Base-by-base conservation (phyloP, 2,888 invertebrate species). In the Xylota segnis region DNA sequence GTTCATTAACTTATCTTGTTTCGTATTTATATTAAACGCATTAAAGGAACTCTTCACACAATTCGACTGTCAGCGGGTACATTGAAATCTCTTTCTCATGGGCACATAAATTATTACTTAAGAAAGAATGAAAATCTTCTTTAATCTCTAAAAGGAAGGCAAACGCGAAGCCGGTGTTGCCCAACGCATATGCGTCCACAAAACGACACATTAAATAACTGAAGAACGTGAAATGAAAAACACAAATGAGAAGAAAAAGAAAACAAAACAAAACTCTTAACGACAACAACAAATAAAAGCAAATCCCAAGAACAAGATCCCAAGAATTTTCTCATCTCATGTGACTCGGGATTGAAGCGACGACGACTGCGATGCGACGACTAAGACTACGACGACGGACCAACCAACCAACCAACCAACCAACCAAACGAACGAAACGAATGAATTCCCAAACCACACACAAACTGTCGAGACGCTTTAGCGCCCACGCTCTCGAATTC, bases 401-500 rank as follows among this genome's bases (percentile, higher is more conserved):
- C 45, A 56, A 63, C 40, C 54, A 61, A 61, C 45, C 74, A 54
- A 50, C 47, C 74, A 68, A 74, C 68, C 23, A 52, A 47, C 37
- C 79, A 63, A 74, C 63, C 23, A 37, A 70, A 56, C 68, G 52
- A 71, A 23, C 3, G n/a, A n/a, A n/a, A 66, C 63, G 71, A 76
- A 84, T 84, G 84, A 76, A 81, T 84, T 84, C 84, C 61, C 75
- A 82, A 86, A 82, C 86, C 86, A 86, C 86, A 86, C 86, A 86
- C 82, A 82, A 82, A 86, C 86, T 82, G 86, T 86, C 86, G 86
- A 86, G 86, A 86, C 86, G 86, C 81, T 86, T 86, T 82, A 86
- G 86, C 86, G 86, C 86, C 86, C 86, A 86, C 86, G 86, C 86
- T 86, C 82, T 82, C 71, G 76, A 82, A 82, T 86, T 86, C 86